Conservation (phyloP, 2,113 vertebrate species). For the Chroicocephalus ridibundus region DNA sequence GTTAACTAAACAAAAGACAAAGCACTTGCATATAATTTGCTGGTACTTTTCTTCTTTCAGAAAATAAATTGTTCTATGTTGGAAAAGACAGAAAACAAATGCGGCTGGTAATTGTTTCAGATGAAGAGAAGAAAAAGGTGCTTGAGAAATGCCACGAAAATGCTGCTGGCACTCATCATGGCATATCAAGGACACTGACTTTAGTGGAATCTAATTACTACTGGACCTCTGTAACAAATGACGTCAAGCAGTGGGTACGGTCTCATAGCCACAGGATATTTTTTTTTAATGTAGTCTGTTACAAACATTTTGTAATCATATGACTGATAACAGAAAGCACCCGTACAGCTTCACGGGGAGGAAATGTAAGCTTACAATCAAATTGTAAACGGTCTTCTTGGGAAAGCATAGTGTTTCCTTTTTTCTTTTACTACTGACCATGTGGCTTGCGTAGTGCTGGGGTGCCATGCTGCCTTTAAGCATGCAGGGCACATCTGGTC, state of each 20-base stretch:
- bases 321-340: neutral
- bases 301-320: neutral
- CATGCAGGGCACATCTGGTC: neutral
- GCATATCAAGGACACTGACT: conserved; percentile 77
- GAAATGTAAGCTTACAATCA: neutral
- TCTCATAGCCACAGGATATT: neutral
- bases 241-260: conserved; percentile 81
- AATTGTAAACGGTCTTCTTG: neutral
- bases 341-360: fast-evolving
- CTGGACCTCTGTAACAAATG: conserved; percentile 77
- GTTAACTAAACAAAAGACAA: neutral
- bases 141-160: conserved; percentile 73
- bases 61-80: conserved; percentile 77
- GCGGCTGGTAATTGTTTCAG: conserved; percentile 74
- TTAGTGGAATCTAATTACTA: conserved; percentile 77
- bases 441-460: neutral
- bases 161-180: conserved; percentile 69
- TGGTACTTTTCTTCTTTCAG: conserved; percentile 64
- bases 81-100: conserved; percentile 78
- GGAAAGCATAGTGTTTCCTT: neutral
- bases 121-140: conserved; percentile 77
- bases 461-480: neutral
- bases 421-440: neutral
- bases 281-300: neutral
- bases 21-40: neutral